Conservation (phyloP, 2,888 invertebrate species). For the Hoplodrina ambigua region DNA sequence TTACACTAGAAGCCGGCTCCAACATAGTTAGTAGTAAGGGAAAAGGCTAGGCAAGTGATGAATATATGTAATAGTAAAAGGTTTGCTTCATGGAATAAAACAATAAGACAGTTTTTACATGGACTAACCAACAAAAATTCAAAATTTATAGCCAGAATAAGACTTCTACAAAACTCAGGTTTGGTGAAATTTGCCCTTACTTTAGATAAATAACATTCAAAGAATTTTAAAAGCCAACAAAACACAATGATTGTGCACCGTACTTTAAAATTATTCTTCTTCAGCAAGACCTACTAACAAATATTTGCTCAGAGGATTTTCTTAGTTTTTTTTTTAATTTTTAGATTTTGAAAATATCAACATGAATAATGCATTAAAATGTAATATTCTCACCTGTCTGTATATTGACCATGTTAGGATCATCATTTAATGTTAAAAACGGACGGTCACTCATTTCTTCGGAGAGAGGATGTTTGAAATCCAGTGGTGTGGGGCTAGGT, state of each 20-base stretch:
- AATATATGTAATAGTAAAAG: too few relatives aligned
- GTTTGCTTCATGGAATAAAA: too few relatives aligned
- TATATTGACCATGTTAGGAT: slow-evolving; percentile 76
- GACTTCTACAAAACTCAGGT: neutral
- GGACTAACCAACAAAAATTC: too few relatives aligned
- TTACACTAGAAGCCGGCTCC: too few relatives aligned
- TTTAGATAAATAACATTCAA: too few relatives aligned
- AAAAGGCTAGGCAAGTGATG: too few relatives aligned
- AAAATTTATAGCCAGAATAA: too few relatives aligned
- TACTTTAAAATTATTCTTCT: neutral
- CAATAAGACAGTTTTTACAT: too few relatives aligned
- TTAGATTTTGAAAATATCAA: neutral
- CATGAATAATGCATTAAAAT: neutral
- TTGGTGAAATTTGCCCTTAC: neutral
- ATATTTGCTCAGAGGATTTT: neutral
- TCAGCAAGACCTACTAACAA: slow-evolving; percentile 5
- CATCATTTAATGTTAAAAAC: slow-evolving; percentile 81
- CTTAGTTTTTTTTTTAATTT: neutral
- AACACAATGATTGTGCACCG: slow-evolving; percentile 5
- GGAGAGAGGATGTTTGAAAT: slow-evolving; percentile 91
- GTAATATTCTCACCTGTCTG: slow-evolving; percentile 76
- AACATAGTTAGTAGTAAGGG: too few relatives aligned
- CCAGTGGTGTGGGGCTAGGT: slow-evolving; percentile 91
- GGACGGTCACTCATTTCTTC: slow-evolving; percentile 88
- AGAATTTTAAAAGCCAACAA: neutral